A percentile compares a stretch with the other conserved stretches of the same genome.
Evolutionary conservation across 1,140 invertebrate genomes (phyloP).

Genomic region (Cryptotermes secundus): DNA sequence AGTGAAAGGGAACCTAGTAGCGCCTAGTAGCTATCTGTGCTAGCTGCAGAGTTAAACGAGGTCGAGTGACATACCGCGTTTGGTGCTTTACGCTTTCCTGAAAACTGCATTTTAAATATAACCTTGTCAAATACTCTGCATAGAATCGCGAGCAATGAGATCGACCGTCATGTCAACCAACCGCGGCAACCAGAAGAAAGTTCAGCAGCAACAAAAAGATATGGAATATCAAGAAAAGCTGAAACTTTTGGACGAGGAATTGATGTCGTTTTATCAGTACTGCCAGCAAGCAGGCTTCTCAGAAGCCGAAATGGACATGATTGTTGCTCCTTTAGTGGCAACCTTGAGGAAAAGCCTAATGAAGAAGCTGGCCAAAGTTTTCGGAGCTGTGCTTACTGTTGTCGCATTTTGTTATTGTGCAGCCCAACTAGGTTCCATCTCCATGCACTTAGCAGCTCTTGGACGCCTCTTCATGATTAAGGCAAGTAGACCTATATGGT

Average conservation of each 20-base stretch:
- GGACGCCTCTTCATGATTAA: conserved; percentile 64
- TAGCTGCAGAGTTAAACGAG: not conserved
- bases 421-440: conserved; percentile 52
- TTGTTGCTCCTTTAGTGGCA: conserved; percentile 62
- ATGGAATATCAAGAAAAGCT: conserved; percentile 45
- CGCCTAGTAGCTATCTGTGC: no score
- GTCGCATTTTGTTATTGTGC: conserved; percentile 45
- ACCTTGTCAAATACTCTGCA: not conserved
- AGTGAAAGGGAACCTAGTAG: conserved; percentile 28
- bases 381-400: conserved; percentile 44
- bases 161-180: not conserved
- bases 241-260: conserved; percentile 55
- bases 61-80: not conserved
- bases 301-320: conserved; percentile 65
- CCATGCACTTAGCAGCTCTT: conserved; percentile 59
- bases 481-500: conserved; percentile 34
- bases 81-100: not conserved
- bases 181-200: not conserved
- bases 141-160: not conserved
- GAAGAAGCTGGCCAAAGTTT: conserved; percentile 48
- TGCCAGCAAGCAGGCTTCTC: conserved; percentile 66
- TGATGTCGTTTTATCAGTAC: conserved; percentile 60
- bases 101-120: not conserved
- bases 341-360: conserved; percentile 59
- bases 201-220: conserved; percentile 31